A percentile compares a stretch with the other conserved stretches of the same genome.
These are phyloP conservation scores for Carollia perspicillata DNA, from an alignment of 2,113 vertebrate species.

Conservation along the genomic window DNA sequence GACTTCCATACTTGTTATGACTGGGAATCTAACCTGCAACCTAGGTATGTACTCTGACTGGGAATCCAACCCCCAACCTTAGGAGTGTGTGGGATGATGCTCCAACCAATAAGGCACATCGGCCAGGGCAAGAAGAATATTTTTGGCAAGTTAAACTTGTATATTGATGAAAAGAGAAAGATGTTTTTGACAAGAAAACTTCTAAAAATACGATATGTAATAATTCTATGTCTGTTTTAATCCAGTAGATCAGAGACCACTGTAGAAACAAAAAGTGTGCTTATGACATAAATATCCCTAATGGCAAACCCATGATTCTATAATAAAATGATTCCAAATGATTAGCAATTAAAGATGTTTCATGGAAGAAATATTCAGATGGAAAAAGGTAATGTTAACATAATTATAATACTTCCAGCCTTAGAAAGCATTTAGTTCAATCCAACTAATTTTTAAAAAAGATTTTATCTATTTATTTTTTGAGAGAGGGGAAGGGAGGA, in stretches of 20 bases:
- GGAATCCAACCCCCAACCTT: too few species aligned
- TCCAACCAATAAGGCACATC: too few species aligned
- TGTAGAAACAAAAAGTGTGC: neutral
- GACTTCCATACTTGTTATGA: too few species aligned
- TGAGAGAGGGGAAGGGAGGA: too few species aligned
- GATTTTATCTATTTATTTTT: too few species aligned
- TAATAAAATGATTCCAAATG: conserved; percentile 36
- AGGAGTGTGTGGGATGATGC: too few species aligned
- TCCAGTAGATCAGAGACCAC: neutral
- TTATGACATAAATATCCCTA: neutral
- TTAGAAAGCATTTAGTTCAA: neutral
- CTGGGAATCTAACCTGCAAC: too few species aligned
- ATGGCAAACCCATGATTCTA: neutral
- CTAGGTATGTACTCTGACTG: too few species aligned
- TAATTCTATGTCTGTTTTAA: neutral
- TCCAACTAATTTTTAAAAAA: neutral
- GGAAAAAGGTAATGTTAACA: neutral
- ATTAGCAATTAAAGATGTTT: neutral
- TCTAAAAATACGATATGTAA: neutral
- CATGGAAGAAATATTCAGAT: neutral
- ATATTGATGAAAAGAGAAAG: neutral
- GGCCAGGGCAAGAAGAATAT: neutral
- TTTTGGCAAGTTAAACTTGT: neutral
- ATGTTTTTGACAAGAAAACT: neutral
- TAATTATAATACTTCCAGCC: neutral